Evolutionary conservation across 2,797 vertebrate species (phyloP).

Genomic region (Triplophysa yarkandensis): DNA sequence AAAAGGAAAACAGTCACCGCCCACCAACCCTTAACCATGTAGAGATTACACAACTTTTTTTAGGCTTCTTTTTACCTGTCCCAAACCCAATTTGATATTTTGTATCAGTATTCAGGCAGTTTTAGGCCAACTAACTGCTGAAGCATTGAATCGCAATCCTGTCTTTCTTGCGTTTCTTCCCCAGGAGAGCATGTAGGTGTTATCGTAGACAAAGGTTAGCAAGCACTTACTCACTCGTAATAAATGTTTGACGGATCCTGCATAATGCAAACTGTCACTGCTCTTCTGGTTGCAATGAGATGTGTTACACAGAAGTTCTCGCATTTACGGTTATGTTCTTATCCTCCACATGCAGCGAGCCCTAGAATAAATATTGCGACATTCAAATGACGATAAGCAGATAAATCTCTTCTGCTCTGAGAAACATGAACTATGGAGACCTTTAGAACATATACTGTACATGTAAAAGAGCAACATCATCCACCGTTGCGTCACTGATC

Average conservation of each 20-base stretch:
- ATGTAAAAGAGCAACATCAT: constrained; percentile 34
- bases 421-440: constrained; percentile 30
- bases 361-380: constrained; percentile 3
- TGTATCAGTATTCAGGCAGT: not conserved
- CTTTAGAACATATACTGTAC: constrained; percentile 9
- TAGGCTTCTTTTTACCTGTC: constrained; percentile 36
- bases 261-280: constrained; percentile 54
- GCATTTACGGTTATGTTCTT: constrained; percentile 10
- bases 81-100: not conserved
- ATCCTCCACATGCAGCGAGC: not conserved
- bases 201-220: constrained; percentile 63
- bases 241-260: constrained; percentile 66
- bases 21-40: constrained; percentile 1
- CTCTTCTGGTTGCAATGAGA: not conserved
- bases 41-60: constrained; percentile 48
- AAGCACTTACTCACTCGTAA: constrained; percentile 55
- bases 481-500: constrained; percentile 40
- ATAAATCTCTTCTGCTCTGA: constrained; percentile 35
- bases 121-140: not conserved
- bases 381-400: constrained; percentile 6
- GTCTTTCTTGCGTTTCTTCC: constrained; percentile 15
- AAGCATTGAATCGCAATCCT: not conserved
- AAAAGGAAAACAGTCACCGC: not conserved
- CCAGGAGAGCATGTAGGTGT: constrained; percentile 62
- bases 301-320: not conserved